Percentiles rank a stretch among this genome's conserved stretches.
These are phyloP conservation scores for Junonia oenone DNA, from an alignment of 2,888 invertebrate genomes.

Conservation along the genomic window DNA sequence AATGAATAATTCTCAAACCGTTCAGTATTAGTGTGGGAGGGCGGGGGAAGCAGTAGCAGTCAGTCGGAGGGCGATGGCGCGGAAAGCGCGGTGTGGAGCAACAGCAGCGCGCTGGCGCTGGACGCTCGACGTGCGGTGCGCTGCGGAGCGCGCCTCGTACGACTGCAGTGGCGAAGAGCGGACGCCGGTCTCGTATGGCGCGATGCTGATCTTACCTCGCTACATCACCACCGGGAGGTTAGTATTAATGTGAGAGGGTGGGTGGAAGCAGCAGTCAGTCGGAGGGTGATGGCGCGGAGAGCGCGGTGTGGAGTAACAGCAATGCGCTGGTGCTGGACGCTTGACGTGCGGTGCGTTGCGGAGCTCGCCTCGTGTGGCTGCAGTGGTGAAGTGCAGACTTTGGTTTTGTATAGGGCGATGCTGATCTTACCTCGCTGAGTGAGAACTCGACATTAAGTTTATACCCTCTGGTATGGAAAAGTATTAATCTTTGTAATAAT, in stretches of 20 bases:
- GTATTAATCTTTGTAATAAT: no score
- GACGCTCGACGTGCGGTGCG: constrained; percentile 68
- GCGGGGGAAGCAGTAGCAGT: constrained; percentile 58
- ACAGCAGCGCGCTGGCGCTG: constrained; percentile 65
- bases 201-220: constrained; percentile 66
- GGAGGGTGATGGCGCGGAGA: constrained; percentile 55
- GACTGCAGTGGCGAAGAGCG: constrained; percentile 66
- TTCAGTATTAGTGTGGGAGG: constrained; percentile 71
- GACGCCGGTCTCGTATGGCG: constrained; percentile 58
- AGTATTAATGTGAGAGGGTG: no score
- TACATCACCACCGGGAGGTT: constrained; percentile 71
- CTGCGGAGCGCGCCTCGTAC: constrained; percentile 65
- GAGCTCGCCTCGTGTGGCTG: constrained; percentile 62
- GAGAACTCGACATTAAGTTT: no score
- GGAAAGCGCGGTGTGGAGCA: constrained; percentile 72
- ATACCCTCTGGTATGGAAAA: no score
- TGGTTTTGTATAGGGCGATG: constrained; percentile 61
- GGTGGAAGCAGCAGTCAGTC: no score
- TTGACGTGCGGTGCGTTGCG: constrained; percentile 64
- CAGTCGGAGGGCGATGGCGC: constrained; percentile 57
- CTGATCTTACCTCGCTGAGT: constrained; percentile 58
- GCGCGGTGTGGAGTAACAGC: constrained; percentile 74
- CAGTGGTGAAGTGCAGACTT: constrained; percentile 67
- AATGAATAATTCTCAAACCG: not conserved
- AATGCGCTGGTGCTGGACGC: constrained; percentile 67